Evolutionary conservation across 2,888 invertebrate species (phyloP), one percentile per base, ranked within the genome.

Genomic region (Limnephilus marmoratus): DNA sequence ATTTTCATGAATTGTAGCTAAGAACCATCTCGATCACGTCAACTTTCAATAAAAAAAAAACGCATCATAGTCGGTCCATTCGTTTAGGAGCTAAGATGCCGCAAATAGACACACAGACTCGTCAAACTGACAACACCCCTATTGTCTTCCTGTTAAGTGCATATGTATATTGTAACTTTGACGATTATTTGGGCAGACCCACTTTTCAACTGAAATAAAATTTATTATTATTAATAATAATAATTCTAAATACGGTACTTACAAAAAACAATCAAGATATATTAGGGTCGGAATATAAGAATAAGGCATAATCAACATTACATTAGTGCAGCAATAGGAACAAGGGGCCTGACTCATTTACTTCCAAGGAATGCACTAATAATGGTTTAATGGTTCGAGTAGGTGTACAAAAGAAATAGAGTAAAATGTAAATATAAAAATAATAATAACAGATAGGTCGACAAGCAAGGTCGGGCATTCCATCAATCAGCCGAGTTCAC

Each of bases 401-500:
- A 45, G 86, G 86, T 86, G 86, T 24, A 86, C 24, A 86, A 45
- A 45, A 86, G 68, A 68, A 86, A 86, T 45, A 45, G 24, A 45
- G 41, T 86, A 86, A n/a, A 68, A 68, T 24, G 13, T 53, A 53
- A 53, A 49, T 41, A 9, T 45, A 37, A 41, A 41, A 49, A 49
- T 49, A 68, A 24, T 68, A 5, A 68, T 24, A 68, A 68, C 9
- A 68, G 68, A 68, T 68, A 68, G 68, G 68, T 68, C 68, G 68
- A 24, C n/a, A n/a, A 41, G 12, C 86, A 86, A 86, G 86, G 86
- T 45, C 86, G 49, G 86, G 15, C 49, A 45, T 86, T 86, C 49
- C 86, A 86, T 86, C 86, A 41, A 86, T 86, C 86, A 86, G 45
- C 15, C 86, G 83, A 83, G 86, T 86, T 86, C 86, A 86, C 86